Conservation (phyloP, 2,888 invertebrate genomes). For the Linnaemya tessellans region DNA sequence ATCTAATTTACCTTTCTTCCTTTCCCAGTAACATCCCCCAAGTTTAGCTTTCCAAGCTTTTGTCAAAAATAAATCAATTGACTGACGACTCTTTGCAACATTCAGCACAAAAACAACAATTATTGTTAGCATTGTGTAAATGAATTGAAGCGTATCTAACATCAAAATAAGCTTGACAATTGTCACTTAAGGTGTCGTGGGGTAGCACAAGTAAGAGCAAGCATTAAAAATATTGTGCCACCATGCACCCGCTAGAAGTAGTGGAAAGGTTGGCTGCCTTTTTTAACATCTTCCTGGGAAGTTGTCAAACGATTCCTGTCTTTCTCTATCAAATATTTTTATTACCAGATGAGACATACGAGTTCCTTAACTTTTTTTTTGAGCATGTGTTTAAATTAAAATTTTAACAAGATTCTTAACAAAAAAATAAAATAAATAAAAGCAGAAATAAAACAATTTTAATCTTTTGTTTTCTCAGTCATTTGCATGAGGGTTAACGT, state of each 20-base stretch:
- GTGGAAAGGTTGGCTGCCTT: background rate
- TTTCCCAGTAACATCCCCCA: background rate
- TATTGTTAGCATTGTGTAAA: constrained; percentile 56
- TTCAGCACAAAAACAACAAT: constrained; percentile 45
- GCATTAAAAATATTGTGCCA: constrained; percentile 24
- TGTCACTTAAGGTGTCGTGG: constrained; percentile 69
- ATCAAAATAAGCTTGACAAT: constrained; percentile 70
- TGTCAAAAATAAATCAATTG: constrained; percentile 45
- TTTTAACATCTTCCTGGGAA: background rate
- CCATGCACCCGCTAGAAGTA: background rate
- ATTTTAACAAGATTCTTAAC: constrained; percentile 53
- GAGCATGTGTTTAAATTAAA: constrained; percentile 64
- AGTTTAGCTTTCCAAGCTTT: constrained; percentile 20
- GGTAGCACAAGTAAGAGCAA: constrained; percentile 17
- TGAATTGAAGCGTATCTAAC: constrained; percentile 70
- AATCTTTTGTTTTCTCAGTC: constrained; percentile 64
- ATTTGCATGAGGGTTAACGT: constrained; percentile 39
- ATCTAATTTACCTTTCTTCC: background rate
- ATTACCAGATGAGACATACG: constrained; percentile 58
- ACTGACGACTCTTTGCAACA: constrained; percentile 14
- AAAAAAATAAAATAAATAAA: too few relatives aligned
- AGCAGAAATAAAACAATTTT: constrained; percentile 57
- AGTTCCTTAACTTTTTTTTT: constrained; percentile 12
- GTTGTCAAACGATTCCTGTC: constrained; percentile 5
- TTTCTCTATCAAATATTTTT: constrained; percentile 41